Evolutionary conservation across 2,113 vertebrate species (phyloP).

Genomic region (Ploceus nigricollis): DNA sequence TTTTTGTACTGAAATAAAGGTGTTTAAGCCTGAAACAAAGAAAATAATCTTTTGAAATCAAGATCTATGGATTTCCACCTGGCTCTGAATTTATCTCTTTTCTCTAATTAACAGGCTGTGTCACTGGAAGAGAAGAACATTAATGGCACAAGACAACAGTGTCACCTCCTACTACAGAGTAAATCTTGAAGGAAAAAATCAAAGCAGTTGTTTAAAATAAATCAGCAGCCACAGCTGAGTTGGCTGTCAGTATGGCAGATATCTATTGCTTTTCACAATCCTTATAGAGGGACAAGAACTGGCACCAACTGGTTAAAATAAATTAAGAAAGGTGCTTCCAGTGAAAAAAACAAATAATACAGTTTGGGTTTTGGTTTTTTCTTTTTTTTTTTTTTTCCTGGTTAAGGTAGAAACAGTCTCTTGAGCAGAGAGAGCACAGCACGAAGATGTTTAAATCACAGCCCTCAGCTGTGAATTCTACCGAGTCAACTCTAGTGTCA

Average conservation of each 20-base stretch:
- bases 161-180: neutral
- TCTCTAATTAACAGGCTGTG: conserved; percentile 13
- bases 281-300: neutral
- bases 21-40: neutral
- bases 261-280: neutral
- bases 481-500: neutral
- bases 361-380: neutral
- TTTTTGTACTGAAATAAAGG: neutral
- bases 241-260: neutral
- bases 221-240: neutral
- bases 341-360: neutral
- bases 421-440: neutral
- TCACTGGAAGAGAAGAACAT: neutral
- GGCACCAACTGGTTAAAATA: neutral
- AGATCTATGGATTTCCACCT: neutral
- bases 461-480: neutral
- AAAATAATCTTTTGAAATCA: neutral
- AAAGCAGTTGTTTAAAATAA: conserved; percentile 21
- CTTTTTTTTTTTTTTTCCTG: neutral
- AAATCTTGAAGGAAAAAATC: conserved; percentile 5
- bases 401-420: neutral
- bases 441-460: neutral
- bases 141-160: conserved; percentile 30
- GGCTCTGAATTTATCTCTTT: neutral
- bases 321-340: neutral